Conservation (phyloP, 2,113 vertebrate genomes). For the Cyprinus carpio region DNA sequence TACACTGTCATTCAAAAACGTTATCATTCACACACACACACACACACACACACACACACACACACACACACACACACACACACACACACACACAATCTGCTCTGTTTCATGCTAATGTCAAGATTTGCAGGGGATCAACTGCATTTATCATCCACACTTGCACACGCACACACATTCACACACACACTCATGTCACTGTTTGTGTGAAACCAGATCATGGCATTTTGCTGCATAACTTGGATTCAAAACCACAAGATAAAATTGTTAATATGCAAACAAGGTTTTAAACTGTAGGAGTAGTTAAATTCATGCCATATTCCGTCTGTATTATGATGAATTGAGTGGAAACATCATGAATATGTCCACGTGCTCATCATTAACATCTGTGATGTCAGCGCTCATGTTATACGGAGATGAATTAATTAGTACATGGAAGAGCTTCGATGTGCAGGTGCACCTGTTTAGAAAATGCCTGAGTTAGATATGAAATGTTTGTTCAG, state of each 20-base stretch:
- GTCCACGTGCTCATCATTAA: neutral
- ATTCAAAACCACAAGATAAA: too few species aligned
- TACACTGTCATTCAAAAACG: too few species aligned
- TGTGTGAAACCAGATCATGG: neutral
- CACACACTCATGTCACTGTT: neutral
- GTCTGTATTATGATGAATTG: neutral
- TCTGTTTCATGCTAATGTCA: slow-evolving; percentile 25
- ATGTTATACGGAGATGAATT: neutral
- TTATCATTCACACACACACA: too few species aligned
- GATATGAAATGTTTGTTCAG: too few species aligned
- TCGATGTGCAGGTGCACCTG: neutral
- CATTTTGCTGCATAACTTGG: neutral
- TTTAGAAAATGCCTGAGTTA: too few species aligned
- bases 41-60: too few species aligned
- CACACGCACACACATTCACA: neutral
- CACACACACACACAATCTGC: too few species aligned
- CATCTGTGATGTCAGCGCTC: neutral
- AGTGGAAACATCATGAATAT: neutral
- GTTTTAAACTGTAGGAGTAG: neutral
- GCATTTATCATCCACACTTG: neutral
- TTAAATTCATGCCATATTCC: neutral
- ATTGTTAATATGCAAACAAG: neutral
- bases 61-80: neutral
- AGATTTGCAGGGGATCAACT: neutral
- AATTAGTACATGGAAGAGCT: neutral